These are phyloP conservation scores for Sinosuthora webbiana DNA, from an alignment of 2,113 vertebrate species.

Conservation along the genomic window DNA sequence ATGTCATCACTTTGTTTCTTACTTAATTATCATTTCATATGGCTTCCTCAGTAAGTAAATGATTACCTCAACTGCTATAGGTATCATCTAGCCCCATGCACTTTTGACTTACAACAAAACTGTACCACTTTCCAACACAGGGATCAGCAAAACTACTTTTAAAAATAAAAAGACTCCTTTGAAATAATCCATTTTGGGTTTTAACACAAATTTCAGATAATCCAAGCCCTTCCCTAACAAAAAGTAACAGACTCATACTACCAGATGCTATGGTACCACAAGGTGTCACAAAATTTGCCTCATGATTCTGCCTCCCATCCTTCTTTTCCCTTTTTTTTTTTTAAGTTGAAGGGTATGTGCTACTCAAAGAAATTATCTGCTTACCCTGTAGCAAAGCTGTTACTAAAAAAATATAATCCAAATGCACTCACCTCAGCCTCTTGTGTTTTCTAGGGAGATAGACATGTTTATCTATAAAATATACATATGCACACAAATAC, in stretches of 20 bases:
- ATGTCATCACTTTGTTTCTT: conserved; percentile 37
- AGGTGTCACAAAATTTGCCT: not conserved
- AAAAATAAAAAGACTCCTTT: not conserved
- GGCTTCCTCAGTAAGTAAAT: conserved; percentile 29
- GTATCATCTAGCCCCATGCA: not conserved
- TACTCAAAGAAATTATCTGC: not conserved
- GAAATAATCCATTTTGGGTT: not conserved
- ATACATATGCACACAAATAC: not conserved
- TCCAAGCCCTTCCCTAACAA: not conserved
- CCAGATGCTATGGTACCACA: not conserved
- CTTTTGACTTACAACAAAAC: not conserved
- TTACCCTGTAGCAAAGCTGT: not conserved
- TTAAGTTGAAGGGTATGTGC: not conserved
- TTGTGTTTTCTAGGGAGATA: not conserved
- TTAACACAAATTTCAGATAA: not conserved
- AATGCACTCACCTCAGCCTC: not conserved
- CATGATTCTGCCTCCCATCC: not conserved
- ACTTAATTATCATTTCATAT: conserved; percentile 49
- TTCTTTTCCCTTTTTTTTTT: not conserved
- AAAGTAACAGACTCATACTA: not conserved
- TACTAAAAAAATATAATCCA: not conserved
- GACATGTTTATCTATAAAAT: not conserved
- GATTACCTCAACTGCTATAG: not conserved
- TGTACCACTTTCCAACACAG: not conserved
- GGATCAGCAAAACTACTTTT: not conserved